phyloP scores from a whole-genome alignment of 2,888 invertebrate genomes.

The Troilus luridus region DNA sequence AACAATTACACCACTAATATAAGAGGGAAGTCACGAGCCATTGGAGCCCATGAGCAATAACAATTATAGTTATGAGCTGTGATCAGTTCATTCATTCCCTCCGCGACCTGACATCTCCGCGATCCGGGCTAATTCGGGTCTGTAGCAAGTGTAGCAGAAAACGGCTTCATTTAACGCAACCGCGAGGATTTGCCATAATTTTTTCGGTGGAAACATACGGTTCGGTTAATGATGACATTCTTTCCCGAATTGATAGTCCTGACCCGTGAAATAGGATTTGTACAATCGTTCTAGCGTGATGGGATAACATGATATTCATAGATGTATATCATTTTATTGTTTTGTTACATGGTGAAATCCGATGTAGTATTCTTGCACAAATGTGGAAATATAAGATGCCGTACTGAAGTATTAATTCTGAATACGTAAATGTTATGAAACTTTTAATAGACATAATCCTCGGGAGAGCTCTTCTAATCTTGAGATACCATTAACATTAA shows the following conservation, averaged over 20 bases:
- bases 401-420: too few species aligned
- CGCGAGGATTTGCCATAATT: background rate
- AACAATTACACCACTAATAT: slow-evolving; percentile 31
- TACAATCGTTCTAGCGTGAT: too few species aligned
- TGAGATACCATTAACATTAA: too few species aligned
- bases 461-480: too few species aligned
- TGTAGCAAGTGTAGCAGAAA: slow-evolving; percentile 19
- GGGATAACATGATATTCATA: background rate
- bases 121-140: background rate
- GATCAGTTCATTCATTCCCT: background rate
- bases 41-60: background rate
- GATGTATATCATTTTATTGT: background rate
- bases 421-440: too few species aligned
- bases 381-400: background rate
- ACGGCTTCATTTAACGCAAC: background rate
- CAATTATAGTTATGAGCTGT: slow-evolving; percentile 41
- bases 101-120: slow-evolving; percentile 1
- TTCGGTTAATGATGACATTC: background rate
- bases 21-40: background rate
- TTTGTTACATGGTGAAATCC: background rate
- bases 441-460: too few species aligned
- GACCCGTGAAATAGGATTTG: background rate
- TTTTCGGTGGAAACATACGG: background rate
- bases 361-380: background rate
- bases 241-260: background rate